phyloP scores from a whole-genome alignment of 37 sponge, comb jelly and placozoan genomes.

The Tethya wilhelma region DNA sequence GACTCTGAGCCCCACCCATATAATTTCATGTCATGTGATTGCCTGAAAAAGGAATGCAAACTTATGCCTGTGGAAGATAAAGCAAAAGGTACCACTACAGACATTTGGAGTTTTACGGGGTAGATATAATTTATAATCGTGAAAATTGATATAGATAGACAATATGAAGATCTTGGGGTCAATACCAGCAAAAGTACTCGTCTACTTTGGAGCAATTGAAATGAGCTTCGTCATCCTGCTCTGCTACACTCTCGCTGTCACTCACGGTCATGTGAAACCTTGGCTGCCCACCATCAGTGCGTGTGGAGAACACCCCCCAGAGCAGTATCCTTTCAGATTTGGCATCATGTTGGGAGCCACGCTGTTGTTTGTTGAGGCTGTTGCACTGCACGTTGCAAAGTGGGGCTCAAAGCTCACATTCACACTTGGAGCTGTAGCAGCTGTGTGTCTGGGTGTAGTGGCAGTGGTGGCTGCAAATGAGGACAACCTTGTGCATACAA shows the following conservation, averaged over 20 bases:
- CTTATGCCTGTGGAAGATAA: too few relatives aligned
- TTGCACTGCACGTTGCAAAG: constrained; percentile 44
- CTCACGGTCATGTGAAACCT: constrained; percentile 61
- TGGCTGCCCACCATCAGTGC: constrained; percentile 91
- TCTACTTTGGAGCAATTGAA: constrained; percentile 37
- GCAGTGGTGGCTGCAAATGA: constrained; percentile 76
- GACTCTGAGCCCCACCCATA: too few relatives aligned
- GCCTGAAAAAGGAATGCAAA: too few relatives aligned
- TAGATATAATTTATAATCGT: too few relatives aligned
- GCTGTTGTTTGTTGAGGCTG: constrained; percentile 39
- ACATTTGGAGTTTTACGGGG: too few relatives aligned
- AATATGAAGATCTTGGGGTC: constrained; percentile 45
- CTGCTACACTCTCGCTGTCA: constrained; percentile 80
- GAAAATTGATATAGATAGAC: too few relatives aligned
- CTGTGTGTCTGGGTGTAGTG: constrained; percentile 46
- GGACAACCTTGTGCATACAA: constrained; percentile 53
- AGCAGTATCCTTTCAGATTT: constrained; percentile 74
- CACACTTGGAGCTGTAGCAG: constrained; percentile 50
- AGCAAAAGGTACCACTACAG: too few relatives aligned
- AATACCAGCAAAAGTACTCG: constrained; percentile 18
- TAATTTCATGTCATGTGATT: too few relatives aligned
- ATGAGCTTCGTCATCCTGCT: constrained; percentile 58
- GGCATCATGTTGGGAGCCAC: constrained; percentile 67
- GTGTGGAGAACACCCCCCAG: constrained; percentile 82
- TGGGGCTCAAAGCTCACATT: constrained; percentile 7